Conservation (phyloP, 1,140 invertebrate species). For the Nebria ingens region DNA sequence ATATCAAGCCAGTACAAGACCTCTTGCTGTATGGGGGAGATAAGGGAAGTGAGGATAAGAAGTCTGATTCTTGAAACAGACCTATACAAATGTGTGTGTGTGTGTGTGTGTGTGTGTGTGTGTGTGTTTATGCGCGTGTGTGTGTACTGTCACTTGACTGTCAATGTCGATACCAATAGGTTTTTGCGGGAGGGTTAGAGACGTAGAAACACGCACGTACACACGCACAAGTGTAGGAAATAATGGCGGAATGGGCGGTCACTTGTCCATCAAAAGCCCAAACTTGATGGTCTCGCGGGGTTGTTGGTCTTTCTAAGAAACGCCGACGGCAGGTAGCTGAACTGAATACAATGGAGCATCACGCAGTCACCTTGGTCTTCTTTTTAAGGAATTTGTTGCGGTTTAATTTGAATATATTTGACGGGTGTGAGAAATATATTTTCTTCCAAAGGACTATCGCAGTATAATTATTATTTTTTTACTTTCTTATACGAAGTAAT, state of each 20-base stretch:
- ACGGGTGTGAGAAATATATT: no score
- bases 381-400: not conserved
- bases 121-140: no score
- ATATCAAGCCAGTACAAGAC: not conserved
- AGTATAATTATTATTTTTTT: no score
- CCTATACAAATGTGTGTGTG: no score
- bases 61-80: no score
- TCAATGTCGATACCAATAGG: not conserved
- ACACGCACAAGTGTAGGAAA: not conserved
- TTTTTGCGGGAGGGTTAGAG: not conserved
- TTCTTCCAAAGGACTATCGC: no score
- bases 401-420: no score
- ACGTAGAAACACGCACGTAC: not conserved
- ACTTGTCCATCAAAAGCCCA: not conserved
- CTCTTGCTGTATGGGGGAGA: not conserved
- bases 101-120: no score
- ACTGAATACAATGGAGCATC: not conserved
- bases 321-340: not conserved
- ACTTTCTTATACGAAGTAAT: no score
- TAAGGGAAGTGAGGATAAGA: not conserved
- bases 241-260: not conserved
- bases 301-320: not conserved
- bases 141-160: not conserved
- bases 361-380: not conserved
- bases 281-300: not conserved